Conservation (phyloP, 2,888 invertebrate genomes). For the Cerastis leucographa region DNA sequence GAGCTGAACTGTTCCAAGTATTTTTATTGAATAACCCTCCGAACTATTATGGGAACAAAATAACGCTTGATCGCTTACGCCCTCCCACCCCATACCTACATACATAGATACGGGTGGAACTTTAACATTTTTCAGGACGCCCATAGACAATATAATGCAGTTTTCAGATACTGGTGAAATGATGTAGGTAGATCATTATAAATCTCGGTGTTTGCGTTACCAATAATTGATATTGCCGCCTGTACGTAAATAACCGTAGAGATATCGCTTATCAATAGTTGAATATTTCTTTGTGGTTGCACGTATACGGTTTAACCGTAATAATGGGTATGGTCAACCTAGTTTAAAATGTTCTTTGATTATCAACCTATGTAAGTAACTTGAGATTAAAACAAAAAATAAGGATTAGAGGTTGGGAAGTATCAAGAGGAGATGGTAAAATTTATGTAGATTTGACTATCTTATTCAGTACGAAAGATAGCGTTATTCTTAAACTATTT, state of each 20-base stretch:
- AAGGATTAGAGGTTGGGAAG: not conserved
- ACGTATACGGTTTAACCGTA: constrained; percentile 8
- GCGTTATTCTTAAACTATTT: not conserved
- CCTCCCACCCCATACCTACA: not conserved
- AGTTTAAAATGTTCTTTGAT: constrained; percentile 19
- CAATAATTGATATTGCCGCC: constrained; percentile 10
- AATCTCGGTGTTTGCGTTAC: constrained; percentile 56
- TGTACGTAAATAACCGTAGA: constrained; percentile 59
- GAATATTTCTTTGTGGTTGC: constrained; percentile 49
- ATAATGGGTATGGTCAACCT: constrained; percentile 28
- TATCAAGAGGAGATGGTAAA: not conserved
- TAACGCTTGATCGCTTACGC: not conserved
- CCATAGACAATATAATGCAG: not conserved
- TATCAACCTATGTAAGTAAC: not conserved
- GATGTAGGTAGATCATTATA: constrained; percentile 27
- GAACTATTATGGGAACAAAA: constrained; percentile 25
- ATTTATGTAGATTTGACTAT: not conserved
- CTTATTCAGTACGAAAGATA: not conserved
- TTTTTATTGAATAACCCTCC: constrained; percentile 44
- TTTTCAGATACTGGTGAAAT: not conserved
- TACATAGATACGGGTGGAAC: not conserved
- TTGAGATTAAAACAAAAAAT: not conserved
- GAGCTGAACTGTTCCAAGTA: constrained; percentile 35
- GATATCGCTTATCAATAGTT: constrained; percentile 68
- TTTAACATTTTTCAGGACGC: constrained; percentile 4